These are phyloP conservation scores for Rissa tridactyla DNA, from an alignment of 2,113 vertebrate species.

Conservation along the genomic window DNA sequence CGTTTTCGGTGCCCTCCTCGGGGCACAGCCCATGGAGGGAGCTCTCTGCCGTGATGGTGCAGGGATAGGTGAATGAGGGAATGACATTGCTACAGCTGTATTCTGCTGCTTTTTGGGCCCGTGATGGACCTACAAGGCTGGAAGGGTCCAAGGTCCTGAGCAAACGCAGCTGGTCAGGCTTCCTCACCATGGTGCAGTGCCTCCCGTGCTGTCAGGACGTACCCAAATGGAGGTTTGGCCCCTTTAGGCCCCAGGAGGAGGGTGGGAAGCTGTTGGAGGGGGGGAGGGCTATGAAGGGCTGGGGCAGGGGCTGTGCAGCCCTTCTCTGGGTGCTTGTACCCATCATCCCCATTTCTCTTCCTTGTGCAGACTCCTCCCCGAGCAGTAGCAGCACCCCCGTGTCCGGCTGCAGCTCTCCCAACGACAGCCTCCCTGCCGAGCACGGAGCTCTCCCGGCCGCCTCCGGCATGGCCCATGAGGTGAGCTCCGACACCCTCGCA, in stretches of 20 bases:
- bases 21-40: not conserved
- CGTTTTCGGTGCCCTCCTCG: rapidly evolving
- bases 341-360: not conserved
- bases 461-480: constrained; percentile 76
- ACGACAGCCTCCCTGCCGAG: constrained; percentile 84
- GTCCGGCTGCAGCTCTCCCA: constrained; percentile 90
- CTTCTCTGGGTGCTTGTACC: not conserved
- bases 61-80: not conserved
- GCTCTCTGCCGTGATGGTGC: not conserved
- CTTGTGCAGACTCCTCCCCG: constrained; percentile 84
- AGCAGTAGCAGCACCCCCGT: constrained; percentile 89
- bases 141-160: no score
- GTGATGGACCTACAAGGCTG: not conserved
- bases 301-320: not conserved
- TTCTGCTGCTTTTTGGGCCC: not conserved
- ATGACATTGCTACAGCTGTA: not conserved
- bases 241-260: rapidly evolving
- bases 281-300: not conserved
- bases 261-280: not conserved
- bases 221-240: no score
- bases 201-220: rapidly evolving
- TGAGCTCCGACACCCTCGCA: constrained; percentile 18
- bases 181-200: rapidly evolving
- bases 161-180: rapidly evolving
- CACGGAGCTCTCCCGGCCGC: constrained; percentile 68